phyloP scores from a whole-genome alignment of 2,888 invertebrate species.

The Amphipyra berbera region DNA sequence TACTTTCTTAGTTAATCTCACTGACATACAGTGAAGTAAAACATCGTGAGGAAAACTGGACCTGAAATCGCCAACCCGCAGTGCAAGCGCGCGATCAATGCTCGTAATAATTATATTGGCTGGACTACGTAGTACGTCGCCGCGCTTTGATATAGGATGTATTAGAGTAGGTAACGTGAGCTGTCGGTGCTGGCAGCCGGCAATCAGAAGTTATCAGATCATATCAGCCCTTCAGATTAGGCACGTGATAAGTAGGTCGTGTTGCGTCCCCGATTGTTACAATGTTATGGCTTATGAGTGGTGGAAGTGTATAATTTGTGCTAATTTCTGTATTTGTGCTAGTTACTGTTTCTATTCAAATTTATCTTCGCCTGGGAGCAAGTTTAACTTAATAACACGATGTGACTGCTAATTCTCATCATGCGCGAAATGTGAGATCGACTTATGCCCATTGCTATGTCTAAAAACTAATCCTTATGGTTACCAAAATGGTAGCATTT shows the following conservation, averaged over 20 bases:
- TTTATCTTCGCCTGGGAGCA: background rate
- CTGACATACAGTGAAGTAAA: too few species aligned
- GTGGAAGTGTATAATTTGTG: background rate
- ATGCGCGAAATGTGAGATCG: too few species aligned
- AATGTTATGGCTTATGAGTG: background rate
- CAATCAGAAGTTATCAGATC: slow-evolving; percentile 21
- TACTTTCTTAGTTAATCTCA: too few species aligned
- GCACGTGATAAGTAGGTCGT: slow-evolving; percentile 16
- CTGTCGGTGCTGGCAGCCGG: slow-evolving; percentile 6
- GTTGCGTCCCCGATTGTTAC: slow-evolving; percentile 1
- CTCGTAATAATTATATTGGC: slow-evolving; percentile 1
- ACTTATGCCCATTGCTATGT: too few species aligned
- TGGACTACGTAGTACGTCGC: background rate
- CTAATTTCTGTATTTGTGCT: slow-evolving; percentile 5
- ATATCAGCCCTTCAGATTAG: slow-evolving; percentile 11
- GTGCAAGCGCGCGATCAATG: too few species aligned
- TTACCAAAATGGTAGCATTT: too few species aligned
- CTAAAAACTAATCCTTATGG: too few species aligned
- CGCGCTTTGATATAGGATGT: slow-evolving; percentile 2
- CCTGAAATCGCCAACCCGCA: too few species aligned
- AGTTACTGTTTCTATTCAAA: background rate
- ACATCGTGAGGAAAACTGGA: too few species aligned
- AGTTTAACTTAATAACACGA: background rate
- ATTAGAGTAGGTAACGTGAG: background rate
- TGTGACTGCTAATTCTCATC: background rate